A percentile compares a stretch with the other conserved stretches of the same genome.
phyloP scores from a whole-genome alignment of 2,113 vertebrate genomes.

The Anarrhichthys ocellatus region DNA sequence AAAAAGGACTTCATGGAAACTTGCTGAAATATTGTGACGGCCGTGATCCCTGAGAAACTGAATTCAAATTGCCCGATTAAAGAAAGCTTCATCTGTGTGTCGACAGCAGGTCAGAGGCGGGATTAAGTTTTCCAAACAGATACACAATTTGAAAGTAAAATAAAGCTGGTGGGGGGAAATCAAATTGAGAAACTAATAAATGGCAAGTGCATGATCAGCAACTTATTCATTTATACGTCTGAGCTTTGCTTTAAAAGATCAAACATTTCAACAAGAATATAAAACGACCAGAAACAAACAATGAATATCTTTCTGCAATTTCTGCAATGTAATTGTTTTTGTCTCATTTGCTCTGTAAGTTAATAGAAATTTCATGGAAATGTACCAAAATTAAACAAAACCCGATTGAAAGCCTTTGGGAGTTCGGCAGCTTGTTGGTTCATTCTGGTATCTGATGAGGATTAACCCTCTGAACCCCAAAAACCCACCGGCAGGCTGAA shows the following conservation, averaged over 20 bases:
- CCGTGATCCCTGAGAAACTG: conserved; percentile 44
- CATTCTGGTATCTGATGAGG: conserved; percentile 1
- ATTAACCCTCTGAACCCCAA: background rate
- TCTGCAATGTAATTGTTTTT: conserved; percentile 2
- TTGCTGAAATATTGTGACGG: conserved; percentile 39
- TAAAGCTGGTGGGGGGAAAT: conserved; percentile 30
- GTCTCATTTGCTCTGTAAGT: conserved; percentile 14
- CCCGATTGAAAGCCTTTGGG: background rate
- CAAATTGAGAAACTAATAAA: conserved; percentile 34
- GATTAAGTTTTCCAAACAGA: conserved; percentile 55
- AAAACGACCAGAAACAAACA: conserved; percentile 16
- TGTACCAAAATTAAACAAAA: background rate
- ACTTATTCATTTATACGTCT: conserved; percentile 34
- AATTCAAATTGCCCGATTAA: conserved; percentile 78
- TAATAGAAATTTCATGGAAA: conserved; percentile 13
- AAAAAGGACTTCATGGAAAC: conserved; percentile 33
- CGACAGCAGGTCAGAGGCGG: conserved; percentile 26
- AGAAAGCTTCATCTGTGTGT: conserved; percentile 43
- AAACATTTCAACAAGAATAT: background rate
- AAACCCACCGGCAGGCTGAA: background rate
- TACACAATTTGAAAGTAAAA: conserved; percentile 68
- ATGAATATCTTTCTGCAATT: conserved; percentile 5
- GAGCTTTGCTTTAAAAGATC: background rate
- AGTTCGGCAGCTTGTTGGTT: background rate
- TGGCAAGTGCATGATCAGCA: conserved; percentile 52